Base-by-base conservation (phyloP, 2,113 vertebrate species). In the Calidris pygmaea region DNA sequence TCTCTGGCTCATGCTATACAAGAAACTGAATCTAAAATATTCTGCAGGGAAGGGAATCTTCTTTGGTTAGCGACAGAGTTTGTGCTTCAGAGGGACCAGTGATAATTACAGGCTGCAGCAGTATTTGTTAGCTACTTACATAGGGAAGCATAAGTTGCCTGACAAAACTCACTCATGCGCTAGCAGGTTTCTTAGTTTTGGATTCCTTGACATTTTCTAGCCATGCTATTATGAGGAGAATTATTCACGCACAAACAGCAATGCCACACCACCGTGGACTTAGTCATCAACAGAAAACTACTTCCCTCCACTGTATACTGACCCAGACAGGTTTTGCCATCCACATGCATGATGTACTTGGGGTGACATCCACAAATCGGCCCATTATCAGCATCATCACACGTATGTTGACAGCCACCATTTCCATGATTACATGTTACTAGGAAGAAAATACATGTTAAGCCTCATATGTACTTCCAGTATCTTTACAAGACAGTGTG, bases 341-440 rank as follows among this genome's bases (percentile, higher is more conserved):
- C 99, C 13, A 93, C 37, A 9, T 99, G 99, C 96, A 99, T 97
- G 63, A 97, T 95, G 95, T 99, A 99, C 90, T 98, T 99, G 95
- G 97, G 96, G 84, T 99, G 99, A 96, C 99, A 99, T 85, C 98
- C 98, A 97, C 99, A 99, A 67, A 99, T 83, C 1, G 99, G 99
- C 29, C 99, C 99, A 3, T 97, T 96, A 59, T 99, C 98, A 1
- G 99, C 98, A 96, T 99, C 99, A 66, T 99, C 99, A 62, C 99
- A 99, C 10, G 97, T 98, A 97, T 99, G 99, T 96, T 99, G 99
- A 96, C 99, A 99, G 86, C 99, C 99, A 67, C 99, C 99, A 2
- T 99, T 99, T 52, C 99, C 99, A 67, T 99, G 99, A 98, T 98
- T 99, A 96, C 99, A 99, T 2, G 99, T 99, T 93, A 99, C 99